Conservation (phyloP, 2,888 invertebrate genomes). For the Malthinus flaveolus region DNA sequence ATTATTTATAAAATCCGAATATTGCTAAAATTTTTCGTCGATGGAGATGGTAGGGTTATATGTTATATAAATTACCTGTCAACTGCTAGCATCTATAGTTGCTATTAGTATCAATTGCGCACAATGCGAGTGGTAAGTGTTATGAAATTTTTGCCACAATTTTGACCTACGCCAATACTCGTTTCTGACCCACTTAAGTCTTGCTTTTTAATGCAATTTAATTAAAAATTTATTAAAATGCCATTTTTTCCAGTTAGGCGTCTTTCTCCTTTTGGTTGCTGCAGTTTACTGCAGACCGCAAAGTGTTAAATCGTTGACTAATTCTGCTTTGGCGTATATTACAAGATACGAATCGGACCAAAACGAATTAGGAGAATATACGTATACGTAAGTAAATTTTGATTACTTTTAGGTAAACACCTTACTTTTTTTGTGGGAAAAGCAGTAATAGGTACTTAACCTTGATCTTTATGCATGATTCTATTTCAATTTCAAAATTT, state of each 20-base stretch:
- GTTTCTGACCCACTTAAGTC: too few species aligned
- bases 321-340: constrained; percentile 9
- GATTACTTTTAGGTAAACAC: neutral
- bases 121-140: constrained; percentile 23
- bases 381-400: constrained; percentile 13
- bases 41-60: constrained; percentile 14
- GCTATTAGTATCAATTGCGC: constrained; percentile 9
- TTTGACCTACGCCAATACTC: neutral
- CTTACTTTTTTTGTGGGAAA: neutral
- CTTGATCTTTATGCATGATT: neutral
- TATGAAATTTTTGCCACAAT: neutral
- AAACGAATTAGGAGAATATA: constrained; percentile 13
- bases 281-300: constrained; percentile 13
- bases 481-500: neutral
- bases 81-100: constrained; percentile 9
- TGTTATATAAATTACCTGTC: constrained; percentile 13
- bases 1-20: neutral
- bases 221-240: neutral
- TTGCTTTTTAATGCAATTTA: too few species aligned
- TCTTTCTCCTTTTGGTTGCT: constrained; percentile 1
- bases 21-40: neutral
- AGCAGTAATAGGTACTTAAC: neutral
- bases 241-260: too few species aligned
- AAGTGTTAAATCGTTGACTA: neutral
- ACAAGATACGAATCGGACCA: constrained; percentile 1